Percentiles rank a stretch among this genome's conserved stretches.
Evolutionary conservation across 2,113 vertebrate genomes (phyloP).

Genomic region (Semicossyphus pulcher): DNA sequence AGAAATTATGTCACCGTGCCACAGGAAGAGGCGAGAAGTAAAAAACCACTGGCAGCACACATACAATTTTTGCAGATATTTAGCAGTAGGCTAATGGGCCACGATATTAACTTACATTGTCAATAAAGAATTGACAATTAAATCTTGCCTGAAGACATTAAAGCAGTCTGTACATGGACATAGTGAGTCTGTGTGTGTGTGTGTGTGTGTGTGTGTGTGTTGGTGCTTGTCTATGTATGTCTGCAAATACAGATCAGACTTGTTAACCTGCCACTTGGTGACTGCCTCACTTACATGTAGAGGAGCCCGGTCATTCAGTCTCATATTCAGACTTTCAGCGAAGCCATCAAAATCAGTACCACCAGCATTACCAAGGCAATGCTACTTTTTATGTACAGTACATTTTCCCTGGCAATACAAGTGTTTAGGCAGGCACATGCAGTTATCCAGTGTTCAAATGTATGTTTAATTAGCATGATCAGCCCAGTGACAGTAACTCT

Average conservation of each 20-base stretch:
- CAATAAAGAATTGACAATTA: conserved; percentile 32
- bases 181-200: conserved; percentile 1
- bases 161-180: conserved; percentile 12
- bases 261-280: too few relatives aligned
- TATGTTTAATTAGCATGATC: too few relatives aligned
- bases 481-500: too few relatives aligned
- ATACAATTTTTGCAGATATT: conserved; percentile 9
- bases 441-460: too few relatives aligned
- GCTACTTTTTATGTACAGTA: too few relatives aligned
- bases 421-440: too few relatives aligned
- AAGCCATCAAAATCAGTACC: neutral
- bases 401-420: too few relatives aligned
- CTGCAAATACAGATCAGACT: too few relatives aligned
- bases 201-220: conserved; percentile 12
- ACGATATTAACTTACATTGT: conserved; percentile 47
- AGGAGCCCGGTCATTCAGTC: neutral
- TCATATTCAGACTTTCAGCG: neutral
- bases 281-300: conserved; percentile 7
- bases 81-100: conserved; percentile 36
- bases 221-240: neutral
- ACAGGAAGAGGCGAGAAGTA: too few relatives aligned
- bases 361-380: too few relatives aligned
- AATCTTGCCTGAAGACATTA: conserved; percentile 33
- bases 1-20: too few relatives aligned
- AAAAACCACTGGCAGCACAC: too few relatives aligned